Conservation (phyloP, 2,113 vertebrate genomes). For the Ibidorhyncha struthersii region DNA sequence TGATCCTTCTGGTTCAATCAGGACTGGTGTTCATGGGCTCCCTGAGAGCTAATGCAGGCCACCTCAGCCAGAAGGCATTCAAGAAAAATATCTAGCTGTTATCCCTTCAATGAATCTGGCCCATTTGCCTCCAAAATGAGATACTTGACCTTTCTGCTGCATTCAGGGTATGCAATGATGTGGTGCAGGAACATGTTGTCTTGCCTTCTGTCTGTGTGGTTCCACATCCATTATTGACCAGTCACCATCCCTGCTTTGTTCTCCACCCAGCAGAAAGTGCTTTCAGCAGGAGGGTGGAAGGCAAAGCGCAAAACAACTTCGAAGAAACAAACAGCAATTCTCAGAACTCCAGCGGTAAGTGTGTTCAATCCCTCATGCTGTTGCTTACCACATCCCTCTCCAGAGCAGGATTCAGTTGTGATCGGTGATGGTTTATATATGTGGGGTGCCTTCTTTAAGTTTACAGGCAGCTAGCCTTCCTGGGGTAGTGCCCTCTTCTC, state of each 20-base stretch:
- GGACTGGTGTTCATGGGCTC: slow-evolving; percentile 24
- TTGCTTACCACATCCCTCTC: not conserved
- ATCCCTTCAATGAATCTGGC: not conserved
- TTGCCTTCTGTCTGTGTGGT: not conserved
- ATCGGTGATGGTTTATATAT: not conserved
- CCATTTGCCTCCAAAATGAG: not conserved
- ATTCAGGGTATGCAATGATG: not conserved
- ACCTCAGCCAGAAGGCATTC: slow-evolving; percentile 24
- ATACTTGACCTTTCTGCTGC: not conserved
- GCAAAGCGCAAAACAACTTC: slow-evolving; percentile 88
- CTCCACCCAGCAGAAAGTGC: slow-evolving; percentile 83
- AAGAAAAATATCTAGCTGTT: not conserved
- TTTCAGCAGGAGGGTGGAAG: slow-evolving; percentile 90
- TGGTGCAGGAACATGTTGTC: not conserved
- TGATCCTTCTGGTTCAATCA: slow-evolving; percentile 18
- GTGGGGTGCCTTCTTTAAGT: not conserved
- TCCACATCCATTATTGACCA: not conserved
- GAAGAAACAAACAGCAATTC: slow-evolving; percentile 94
- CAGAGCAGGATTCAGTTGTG: not conserved
- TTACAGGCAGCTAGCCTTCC: not conserved
- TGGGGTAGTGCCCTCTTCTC: not conserved
- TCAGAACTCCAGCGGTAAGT: slow-evolving; percentile 96
- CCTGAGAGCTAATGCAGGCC: slow-evolving; percentile 1
- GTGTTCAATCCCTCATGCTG: not conserved
- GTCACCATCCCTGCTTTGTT: slow-evolving; percentile 45